A percentile compares a stretch with the other conserved stretches of the same genome.
phyloP scores from a whole-genome alignment of 2,888 invertebrate species.

The Eulithis testata region DNA sequence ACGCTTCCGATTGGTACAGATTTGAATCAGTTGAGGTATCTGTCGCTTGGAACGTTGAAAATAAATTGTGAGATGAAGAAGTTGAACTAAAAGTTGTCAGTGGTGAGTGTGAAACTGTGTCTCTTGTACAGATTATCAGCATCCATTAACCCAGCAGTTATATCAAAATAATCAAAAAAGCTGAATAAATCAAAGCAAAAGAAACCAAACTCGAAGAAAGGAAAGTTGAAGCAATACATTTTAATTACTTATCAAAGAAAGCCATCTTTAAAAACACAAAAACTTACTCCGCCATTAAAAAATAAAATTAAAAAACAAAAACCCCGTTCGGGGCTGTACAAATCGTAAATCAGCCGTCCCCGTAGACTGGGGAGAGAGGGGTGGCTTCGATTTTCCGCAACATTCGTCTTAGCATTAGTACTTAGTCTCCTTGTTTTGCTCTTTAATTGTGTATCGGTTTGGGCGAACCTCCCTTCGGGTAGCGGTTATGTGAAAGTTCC shows the following conservation, averaged over 20 bases:
- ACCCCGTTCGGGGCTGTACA: slow-evolving; percentile 59
- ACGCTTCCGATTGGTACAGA: too few species aligned
- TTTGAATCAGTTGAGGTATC: too few species aligned
- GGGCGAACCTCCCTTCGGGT: slow-evolving; percentile 52
- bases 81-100: too few species aligned
- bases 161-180: slow-evolving; percentile 2
- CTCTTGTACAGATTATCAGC: neutral
- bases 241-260: slow-evolving; percentile 37
- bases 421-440: slow-evolving; percentile 77
- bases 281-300: slow-evolving; percentile 54
- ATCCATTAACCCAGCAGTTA: neutral
- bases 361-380: slow-evolving; percentile 56
- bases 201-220: slow-evolving; percentile 17
- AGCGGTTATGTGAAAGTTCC: slow-evolving; percentile 33
- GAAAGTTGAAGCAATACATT: slow-evolving; percentile 26
- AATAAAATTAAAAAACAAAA: slow-evolving; percentile 56
- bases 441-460: slow-evolving; percentile 82
- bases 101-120: neutral
- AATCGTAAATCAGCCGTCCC: slow-evolving; percentile 81
- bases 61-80: too few species aligned
- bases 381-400: slow-evolving; percentile 82
- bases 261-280: slow-evolving; percentile 41
- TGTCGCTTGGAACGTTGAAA: too few species aligned
- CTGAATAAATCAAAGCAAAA: slow-evolving; percentile 7
- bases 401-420: slow-evolving; percentile 83